Evolutionary conservation across 1,140 invertebrate genomes (phyloP), one percentile per base, ranked within the genome.

Genomic region (Tetragonula clypearis): DNA sequence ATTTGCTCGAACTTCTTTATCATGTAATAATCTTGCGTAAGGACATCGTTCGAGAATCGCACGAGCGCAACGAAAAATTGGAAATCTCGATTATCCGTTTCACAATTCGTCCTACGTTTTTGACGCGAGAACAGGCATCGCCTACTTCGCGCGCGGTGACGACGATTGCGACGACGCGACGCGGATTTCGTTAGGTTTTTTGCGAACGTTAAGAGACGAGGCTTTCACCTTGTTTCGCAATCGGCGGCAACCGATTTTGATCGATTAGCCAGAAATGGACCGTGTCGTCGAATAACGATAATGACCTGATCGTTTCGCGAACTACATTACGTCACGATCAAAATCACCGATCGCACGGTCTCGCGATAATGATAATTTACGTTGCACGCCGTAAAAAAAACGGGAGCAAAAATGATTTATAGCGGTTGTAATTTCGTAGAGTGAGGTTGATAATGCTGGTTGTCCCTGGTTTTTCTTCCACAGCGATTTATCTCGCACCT

Each of bases 211-310:
- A 79, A 88, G 49, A 62, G 21, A 30, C 62, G 69, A 77, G 55
- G 85, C 68, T 79, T 71, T 74, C 69, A 60, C 78, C n/a, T 26
- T 41, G 60, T 77, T 71, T 56, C 71, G 65, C 69, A 87, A 78
- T 82, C 73, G 2, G 30, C 26, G 14, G 14, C 49, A 35, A 35
- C 72, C 66, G 41, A 72, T 83, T 65, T 74, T 68, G 80, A 88
- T 87, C 86, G 79, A 87, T 88, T 87, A 87, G 86, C 86, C 87
- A 66, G 79, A 58, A 73, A 71, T 55, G 55, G 56, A 65, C 55
- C 73, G 75, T 35, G 19, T 72, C 56, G 21, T 79, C 56, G 56
- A 62, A 82, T 26, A 60, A 58, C 35, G 41, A 60, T 58, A 69
- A 81, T 73, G 69, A n/a, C 12, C 2, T n/a, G 30, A 79, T 68